These are phyloP conservation scores for Atrichornis clamosus DNA, from an alignment of 2,113 vertebrate species.

Conservation along the genomic window DNA sequence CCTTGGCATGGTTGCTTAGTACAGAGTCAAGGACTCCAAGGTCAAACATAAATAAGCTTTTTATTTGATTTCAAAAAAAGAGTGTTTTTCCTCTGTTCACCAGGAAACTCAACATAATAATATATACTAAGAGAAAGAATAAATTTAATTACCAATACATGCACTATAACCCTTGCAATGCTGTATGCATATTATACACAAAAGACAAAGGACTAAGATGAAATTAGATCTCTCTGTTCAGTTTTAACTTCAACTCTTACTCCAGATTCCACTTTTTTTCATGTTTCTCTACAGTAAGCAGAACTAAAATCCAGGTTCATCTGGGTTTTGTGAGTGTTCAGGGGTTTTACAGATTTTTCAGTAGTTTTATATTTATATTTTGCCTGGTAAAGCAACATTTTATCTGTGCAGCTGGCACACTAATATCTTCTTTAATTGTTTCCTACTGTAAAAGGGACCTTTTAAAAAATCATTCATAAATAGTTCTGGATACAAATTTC, in stretches of 20 bases:
- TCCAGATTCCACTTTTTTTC: neutral
- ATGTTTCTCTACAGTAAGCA: neutral
- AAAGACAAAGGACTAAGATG: neutral
- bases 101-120: neutral
- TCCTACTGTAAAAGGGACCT: neutral
- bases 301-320: neutral
- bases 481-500: neutral
- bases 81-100: fast-evolving
- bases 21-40: neutral
- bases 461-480: constrained; percentile 28
- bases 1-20: neutral
- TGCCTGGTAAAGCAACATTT: neutral
- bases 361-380: neutral
- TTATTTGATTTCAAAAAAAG: neutral
- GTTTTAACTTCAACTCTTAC: neutral
- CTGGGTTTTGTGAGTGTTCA: neutral
- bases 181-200: neutral
- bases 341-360: neutral
- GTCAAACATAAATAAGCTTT: neutral
- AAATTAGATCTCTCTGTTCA: neutral
- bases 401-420: neutral
- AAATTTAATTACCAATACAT: neutral
- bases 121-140: neutral
- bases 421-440: neutral
- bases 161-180: neutral